A percentile compares a stretch with the other conserved stretches of the same genome.
Conservation (phyloP, 2,797 vertebrate genomes). For the Spea hammondii region DNA sequence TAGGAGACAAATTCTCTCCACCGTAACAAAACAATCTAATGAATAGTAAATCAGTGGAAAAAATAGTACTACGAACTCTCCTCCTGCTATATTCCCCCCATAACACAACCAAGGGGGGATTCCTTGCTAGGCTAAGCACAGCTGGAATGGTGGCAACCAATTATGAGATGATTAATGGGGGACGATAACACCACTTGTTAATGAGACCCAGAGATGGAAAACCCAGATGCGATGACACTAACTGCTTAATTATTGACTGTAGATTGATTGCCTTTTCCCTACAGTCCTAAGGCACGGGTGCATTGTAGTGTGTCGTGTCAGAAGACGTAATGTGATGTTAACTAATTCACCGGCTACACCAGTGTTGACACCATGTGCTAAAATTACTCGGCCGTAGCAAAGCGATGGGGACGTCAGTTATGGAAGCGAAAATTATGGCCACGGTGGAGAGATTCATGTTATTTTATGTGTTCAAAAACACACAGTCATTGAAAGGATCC, state of each 20-base stretch:
- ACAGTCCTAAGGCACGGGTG: slow-evolving; percentile 30
- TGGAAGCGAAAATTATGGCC: background rate
- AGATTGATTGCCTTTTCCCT: slow-evolving; percentile 45
- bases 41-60: too few species aligned
- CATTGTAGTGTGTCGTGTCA: slow-evolving; percentile 41
- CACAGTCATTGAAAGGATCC: too few species aligned
- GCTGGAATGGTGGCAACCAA: slow-evolving; percentile 39
- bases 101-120: slow-evolving; percentile 7
- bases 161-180: slow-evolving; percentile 46
- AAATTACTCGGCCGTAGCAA: slow-evolving; percentile 16
- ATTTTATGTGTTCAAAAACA: too few species aligned
- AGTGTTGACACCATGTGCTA: slow-evolving; percentile 3
- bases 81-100: background rate
- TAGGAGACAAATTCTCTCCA: too few species aligned
- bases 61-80: background rate
- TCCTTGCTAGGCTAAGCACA: slow-evolving; percentile 23
- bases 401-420: background rate
- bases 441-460: background rate
- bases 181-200: slow-evolving; percentile 39
- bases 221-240: slow-evolving; percentile 46
- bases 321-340: slow-evolving; percentile 41
- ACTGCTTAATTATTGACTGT: slow-evolving; percentile 51
- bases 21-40: too few species aligned
- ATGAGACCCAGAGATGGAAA: slow-evolving; percentile 42
- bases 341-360: slow-evolving; percentile 36